phyloP scores from a whole-genome alignment of 2,888 invertebrate genomes.

The Dynastes tityus region DNA sequence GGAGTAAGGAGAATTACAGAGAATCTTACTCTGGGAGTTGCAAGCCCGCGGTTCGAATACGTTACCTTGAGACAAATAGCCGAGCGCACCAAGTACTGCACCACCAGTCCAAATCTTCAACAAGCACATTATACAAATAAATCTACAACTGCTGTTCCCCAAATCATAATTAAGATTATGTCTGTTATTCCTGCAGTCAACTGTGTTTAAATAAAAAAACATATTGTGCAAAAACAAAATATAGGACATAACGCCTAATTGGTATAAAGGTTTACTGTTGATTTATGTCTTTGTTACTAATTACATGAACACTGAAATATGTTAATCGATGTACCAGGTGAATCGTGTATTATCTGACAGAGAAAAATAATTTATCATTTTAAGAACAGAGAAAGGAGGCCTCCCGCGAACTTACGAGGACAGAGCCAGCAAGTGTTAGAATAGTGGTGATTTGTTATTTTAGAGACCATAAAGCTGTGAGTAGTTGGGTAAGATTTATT shows the following conservation, averaged over 20 bases:
- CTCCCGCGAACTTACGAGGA: slow-evolving; percentile 20
- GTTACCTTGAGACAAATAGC: too few species aligned
- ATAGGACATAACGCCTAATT: slow-evolving; percentile 17
- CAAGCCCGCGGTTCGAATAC: too few species aligned
- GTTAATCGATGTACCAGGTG: slow-evolving; percentile 20
- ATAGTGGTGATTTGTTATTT: slow-evolving; percentile 46
- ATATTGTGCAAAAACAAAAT: neutral
- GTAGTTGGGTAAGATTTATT: slow-evolving; percentile 25
- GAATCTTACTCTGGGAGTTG: too few species aligned
- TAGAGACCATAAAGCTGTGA: slow-evolving; percentile 33
- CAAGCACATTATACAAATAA: too few species aligned
- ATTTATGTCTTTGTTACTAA: slow-evolving; percentile 31
- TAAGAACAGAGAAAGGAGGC: slow-evolving; percentile 13
- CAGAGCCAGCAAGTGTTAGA: slow-evolving; percentile 23
- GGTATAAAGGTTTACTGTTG: slow-evolving; percentile 22
- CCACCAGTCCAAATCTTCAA: too few species aligned
- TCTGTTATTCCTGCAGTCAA: too few species aligned
- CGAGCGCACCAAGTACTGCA: too few species aligned
- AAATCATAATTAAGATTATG: too few species aligned
- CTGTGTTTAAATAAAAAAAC: too few species aligned
- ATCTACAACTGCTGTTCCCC: neutral
- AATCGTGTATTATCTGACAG: slow-evolving; percentile 42
- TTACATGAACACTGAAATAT: slow-evolving; percentile 41
- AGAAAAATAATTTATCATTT: slow-evolving; percentile 43
- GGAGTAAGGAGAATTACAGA: too few species aligned